These are phyloP conservation scores for Grallaria varia DNA, from an alignment of 2,113 vertebrate genomes.

Conservation along the genomic window DNA sequence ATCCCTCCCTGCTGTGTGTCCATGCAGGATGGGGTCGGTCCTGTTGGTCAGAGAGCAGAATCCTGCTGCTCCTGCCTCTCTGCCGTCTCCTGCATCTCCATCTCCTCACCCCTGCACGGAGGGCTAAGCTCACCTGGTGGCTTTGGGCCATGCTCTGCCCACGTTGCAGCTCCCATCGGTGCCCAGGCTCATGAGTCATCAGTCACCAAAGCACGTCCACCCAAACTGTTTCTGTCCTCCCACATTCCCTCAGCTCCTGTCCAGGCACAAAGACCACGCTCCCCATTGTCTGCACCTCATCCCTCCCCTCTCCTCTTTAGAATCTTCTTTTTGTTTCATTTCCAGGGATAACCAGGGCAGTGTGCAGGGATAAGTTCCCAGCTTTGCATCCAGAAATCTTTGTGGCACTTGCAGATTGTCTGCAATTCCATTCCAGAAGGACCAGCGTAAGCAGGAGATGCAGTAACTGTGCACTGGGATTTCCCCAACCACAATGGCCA, in stretches of 20 bases:
- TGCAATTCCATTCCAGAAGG: background rate
- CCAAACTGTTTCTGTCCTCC: background rate
- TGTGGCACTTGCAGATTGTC: background rate
- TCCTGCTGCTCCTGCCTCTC: background rate
- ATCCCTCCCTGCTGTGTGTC: background rate
- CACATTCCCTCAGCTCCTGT: background rate
- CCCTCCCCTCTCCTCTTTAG: too few relatives aligned
- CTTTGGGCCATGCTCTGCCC: background rate
- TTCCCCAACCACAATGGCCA: background rate
- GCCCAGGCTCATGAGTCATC: accelerated
- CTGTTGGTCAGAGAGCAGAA: background rate
- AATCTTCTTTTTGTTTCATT: background rate
- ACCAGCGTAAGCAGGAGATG: background rate
- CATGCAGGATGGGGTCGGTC: background rate
- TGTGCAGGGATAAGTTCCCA: background rate
- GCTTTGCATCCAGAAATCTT: background rate
- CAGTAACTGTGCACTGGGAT: background rate
- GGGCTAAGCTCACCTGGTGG: background rate
- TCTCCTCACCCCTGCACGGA: background rate
- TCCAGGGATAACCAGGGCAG: accelerated
- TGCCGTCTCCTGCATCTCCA: background rate
- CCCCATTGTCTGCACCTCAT: accelerated
- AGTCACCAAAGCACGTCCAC: background rate
- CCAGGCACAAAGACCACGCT: accelerated
- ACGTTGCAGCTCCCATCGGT: accelerated